A percentile compares a stretch with the other conserved stretches of the same genome.
Conservation (phyloP, 2,888 invertebrate genomes). For the Bhutanitis thaidina region DNA sequence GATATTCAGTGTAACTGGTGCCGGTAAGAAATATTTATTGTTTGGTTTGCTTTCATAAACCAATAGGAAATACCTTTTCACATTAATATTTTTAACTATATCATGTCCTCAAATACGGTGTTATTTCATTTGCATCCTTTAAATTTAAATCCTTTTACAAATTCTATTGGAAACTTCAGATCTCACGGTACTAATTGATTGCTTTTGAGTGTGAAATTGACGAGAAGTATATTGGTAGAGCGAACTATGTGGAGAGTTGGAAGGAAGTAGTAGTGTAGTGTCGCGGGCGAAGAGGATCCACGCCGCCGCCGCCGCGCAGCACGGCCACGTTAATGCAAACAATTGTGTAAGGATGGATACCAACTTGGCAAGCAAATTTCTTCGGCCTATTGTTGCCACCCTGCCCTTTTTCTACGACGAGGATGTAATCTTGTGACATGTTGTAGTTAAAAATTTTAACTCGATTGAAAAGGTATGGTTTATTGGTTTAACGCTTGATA, state of each 20-base stretch:
- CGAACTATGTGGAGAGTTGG: slow-evolving; percentile 30
- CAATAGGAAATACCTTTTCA: slow-evolving; percentile 80
- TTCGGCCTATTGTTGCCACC: slow-evolving; percentile 47
- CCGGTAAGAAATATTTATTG: slow-evolving; percentile 63
- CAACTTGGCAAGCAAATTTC: slow-evolving; percentile 62
- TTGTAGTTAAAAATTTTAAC: slow-evolving; percentile 73
- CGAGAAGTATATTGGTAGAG: slow-evolving; percentile 28
- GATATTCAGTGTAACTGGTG: slow-evolving; percentile 54
- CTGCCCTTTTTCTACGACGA: slow-evolving; percentile 50
- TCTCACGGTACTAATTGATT: slow-evolving; percentile 68
- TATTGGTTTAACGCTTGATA: slow-evolving; percentile 73
- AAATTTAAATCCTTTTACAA: slow-evolving; percentile 50
- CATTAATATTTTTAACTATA: slow-evolving; percentile 77
- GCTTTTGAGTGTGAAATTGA: slow-evolving; percentile 63
- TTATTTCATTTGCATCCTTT: slow-evolving; percentile 73
- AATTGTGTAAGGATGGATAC: slow-evolving; percentile 80
- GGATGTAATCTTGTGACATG: slow-evolving; percentile 73
- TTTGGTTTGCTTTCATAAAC: slow-evolving; percentile 67
- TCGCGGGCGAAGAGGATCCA: slow-evolving; percentile 41
- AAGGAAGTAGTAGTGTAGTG: slow-evolving; percentile 20
- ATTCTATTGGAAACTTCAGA: slow-evolving; percentile 71
- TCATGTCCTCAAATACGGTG: slow-evolving; percentile 76
- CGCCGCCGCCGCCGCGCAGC: slow-evolving; percentile 28
- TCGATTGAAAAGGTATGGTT: slow-evolving; percentile 74
- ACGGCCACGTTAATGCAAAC: slow-evolving; percentile 62